Conservation (phyloP, 2,797 vertebrate species). For the Vultur gryphus region DNA sequence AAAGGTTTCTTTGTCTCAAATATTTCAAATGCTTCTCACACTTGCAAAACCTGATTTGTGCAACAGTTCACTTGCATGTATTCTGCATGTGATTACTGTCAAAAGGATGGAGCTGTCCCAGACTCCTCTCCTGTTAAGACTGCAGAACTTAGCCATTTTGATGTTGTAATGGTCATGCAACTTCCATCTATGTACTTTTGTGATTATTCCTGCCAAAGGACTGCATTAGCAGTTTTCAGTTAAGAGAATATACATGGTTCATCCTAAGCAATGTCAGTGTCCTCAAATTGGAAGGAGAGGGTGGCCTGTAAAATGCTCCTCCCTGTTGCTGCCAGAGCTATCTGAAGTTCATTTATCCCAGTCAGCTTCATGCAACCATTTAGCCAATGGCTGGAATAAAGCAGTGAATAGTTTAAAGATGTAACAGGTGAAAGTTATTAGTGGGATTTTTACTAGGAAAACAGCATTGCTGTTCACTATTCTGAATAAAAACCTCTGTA, state of each 20-base stretch:
- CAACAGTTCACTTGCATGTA: neutral
- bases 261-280: neutral
- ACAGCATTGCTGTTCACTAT: neutral
- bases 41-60: neutral
- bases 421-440: neutral
- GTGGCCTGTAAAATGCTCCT: neutral
- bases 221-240: neutral
- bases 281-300: neutral
- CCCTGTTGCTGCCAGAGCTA: neutral
- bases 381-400: neutral
- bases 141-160: neutral
- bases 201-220: neutral
- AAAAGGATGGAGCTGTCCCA: neutral
- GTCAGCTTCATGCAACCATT: neutral
- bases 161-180: neutral
- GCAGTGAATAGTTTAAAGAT: neutral
- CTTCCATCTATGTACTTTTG: neutral
- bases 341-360: neutral
- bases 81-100: neutral
- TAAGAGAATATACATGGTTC: neutral
- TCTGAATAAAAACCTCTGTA: neutral
- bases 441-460: neutral
- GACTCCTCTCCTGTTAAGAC: neutral
- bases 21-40: neutral
- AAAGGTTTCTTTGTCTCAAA: constrained; percentile 10